Evolutionary conservation across 2,888 invertebrate species (phyloP).

Genomic region (Ceratothoa steindachneri): DNA sequence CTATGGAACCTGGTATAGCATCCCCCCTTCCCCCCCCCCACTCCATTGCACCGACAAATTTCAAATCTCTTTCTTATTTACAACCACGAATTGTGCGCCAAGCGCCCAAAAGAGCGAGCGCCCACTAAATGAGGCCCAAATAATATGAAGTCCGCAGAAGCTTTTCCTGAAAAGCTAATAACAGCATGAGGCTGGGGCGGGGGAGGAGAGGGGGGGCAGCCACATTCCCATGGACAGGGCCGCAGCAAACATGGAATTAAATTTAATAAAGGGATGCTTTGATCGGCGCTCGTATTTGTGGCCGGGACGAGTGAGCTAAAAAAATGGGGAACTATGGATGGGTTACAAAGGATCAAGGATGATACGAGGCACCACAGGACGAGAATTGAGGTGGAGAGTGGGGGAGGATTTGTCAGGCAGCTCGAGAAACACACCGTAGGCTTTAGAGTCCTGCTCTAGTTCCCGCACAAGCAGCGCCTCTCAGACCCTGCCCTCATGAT

Average conservation of each 20-base stretch:
- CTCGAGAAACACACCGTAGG: background rate
- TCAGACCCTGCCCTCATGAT: too few relatives aligned
- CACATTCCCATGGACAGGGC: background rate
- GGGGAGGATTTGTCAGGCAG: background rate
- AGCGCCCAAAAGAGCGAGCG: background rate
- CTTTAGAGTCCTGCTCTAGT: too few relatives aligned
- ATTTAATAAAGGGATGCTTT: constrained; percentile 8
- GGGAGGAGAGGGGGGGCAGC: too few relatives aligned
- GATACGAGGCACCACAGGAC: background rate
- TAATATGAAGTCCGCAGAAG: constrained; percentile 12
- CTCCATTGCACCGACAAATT: background rate
- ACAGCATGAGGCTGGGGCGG: too few relatives aligned
- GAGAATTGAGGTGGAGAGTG: background rate
- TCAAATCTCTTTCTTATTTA: constrained; percentile 7
- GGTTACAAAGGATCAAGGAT: background rate
- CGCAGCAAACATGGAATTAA: constrained; percentile 5
- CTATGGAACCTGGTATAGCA: background rate
- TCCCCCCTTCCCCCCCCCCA: background rate
- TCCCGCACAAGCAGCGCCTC: too few relatives aligned
- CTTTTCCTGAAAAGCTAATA: background rate
- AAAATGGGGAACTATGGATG: background rate
- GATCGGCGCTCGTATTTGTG: background rate
- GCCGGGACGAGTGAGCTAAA: background rate
- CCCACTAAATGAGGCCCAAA: constrained; percentile 9
- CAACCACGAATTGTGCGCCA: background rate